Evolutionary conservation across 2,113 vertebrate genomes (phyloP), one percentile per base, ranked within the genome.

Genomic region (Sander lucioperca): DNA sequence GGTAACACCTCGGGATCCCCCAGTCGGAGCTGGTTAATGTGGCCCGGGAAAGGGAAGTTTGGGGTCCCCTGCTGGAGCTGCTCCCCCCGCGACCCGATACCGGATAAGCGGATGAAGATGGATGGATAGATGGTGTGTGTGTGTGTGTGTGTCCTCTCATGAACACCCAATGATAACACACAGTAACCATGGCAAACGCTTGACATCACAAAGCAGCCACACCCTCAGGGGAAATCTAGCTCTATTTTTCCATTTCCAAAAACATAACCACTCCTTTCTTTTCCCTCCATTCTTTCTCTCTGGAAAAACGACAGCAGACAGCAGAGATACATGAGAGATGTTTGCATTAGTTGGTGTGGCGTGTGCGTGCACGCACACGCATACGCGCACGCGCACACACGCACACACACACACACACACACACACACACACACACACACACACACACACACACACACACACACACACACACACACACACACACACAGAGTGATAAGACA

Each of bases 161-260:
- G 39, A 23, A 62, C 62, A 69, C 67, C 67, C 59, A 58, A 6
- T 65, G 54, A 79, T 83, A 67, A 71, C 77, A 65, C 43, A 16
- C 36, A 6, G 83, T 85, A 57, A 84, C 85, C 73, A 12, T 56
- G 59, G 87, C 43, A 61, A 83, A 79, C 2, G 7, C 74, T 71
- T 92, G 82, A 91, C 90, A 90, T 88, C 84, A 92, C 71, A 45
- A 53, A 15, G 18, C 33, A 7, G 78, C 78, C 84, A 54, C 77
- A 3, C 82, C 88, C 86, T 80, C 36, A 27, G 77, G 82, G 78
- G 79, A 85, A 82, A 5, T 74, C 59, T 82, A 0, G 2, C 50
- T 84, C 74, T 70, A 13, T 76, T 84, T 84, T 92, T 82, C 79
- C 80, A 72, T 59, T 85, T 77, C 75, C 61, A 80, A 89, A 88